Conservation (phyloP, 2,113 vertebrate genomes). For the Anguilla japonica region DNA sequence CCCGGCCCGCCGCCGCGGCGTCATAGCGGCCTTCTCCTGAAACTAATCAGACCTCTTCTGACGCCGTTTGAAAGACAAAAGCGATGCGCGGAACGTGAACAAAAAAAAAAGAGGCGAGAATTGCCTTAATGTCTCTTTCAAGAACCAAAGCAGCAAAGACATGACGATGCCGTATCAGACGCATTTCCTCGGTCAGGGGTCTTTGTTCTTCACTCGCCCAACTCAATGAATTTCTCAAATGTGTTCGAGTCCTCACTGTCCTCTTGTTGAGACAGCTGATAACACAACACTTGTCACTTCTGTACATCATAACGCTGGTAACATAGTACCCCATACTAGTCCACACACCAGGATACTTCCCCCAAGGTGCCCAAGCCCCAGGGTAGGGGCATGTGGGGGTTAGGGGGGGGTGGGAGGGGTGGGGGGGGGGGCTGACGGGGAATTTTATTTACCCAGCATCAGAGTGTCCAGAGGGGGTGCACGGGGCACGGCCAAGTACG, state of each 20-base stretch:
- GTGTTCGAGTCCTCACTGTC: background rate
- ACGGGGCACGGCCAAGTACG: conserved; percentile 19
- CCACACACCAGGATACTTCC: background rate
- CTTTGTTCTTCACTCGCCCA: background rate
- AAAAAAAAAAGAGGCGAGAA: background rate
- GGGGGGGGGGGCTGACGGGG: background rate
- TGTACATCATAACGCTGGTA: background rate
- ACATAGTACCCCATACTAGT: background rate
- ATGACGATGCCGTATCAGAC: background rate
- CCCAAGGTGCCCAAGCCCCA: background rate
- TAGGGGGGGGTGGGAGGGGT: too few relatives aligned
- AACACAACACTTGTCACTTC: background rate
- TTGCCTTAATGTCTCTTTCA: background rate
- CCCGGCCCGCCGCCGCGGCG: background rate
- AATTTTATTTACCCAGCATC: background rate
- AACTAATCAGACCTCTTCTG: conserved; percentile 21
- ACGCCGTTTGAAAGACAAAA: conserved; percentile 21
- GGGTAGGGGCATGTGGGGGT: too few relatives aligned
- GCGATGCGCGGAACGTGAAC: conserved; percentile 6
- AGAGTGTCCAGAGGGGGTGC: background rate
- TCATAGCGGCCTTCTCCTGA: background rate
- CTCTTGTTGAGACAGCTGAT: background rate
- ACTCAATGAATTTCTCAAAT: background rate
- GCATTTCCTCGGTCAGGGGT: background rate
- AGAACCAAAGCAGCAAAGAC: background rate